phyloP scores from a whole-genome alignment of 2,113 vertebrate genomes.

The Terrapene triunguis region DNA sequence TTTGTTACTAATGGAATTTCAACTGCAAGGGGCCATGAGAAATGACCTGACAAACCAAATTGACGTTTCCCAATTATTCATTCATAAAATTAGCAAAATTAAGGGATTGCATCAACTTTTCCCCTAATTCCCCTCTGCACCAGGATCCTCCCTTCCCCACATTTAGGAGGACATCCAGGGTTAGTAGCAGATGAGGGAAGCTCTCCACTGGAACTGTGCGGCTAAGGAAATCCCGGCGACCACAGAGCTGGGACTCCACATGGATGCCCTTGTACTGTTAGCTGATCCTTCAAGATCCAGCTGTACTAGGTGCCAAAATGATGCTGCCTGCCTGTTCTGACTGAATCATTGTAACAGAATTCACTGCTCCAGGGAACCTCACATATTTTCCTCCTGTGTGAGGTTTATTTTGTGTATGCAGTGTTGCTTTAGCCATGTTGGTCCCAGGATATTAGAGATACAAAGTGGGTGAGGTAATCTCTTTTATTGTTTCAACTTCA shows the following conservation, averaged over 20 bases:
- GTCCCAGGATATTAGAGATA: background rate
- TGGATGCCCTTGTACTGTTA: background rate
- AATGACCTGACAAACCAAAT: background rate
- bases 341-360: background rate
- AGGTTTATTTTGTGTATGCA: background rate
- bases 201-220: background rate
- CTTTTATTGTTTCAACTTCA: background rate
- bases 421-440: background rate
- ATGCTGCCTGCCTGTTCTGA: background rate
- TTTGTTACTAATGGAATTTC: background rate
- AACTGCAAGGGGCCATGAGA: accelerated
- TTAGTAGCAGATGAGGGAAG: background rate
- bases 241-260: background rate
- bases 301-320: background rate
- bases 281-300: background rate
- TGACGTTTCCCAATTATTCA: background rate
- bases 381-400: background rate
- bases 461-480: background rate
- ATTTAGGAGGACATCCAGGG: background rate
- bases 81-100: background rate
- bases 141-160: background rate
- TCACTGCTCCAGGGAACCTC: background rate
- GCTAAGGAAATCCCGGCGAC: background rate
- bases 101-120: background rate
- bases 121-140: background rate